Evolutionary conservation across 2,797 vertebrate genomes (phyloP).

Genomic region (Pantherophis alleghaniensis): DNA sequence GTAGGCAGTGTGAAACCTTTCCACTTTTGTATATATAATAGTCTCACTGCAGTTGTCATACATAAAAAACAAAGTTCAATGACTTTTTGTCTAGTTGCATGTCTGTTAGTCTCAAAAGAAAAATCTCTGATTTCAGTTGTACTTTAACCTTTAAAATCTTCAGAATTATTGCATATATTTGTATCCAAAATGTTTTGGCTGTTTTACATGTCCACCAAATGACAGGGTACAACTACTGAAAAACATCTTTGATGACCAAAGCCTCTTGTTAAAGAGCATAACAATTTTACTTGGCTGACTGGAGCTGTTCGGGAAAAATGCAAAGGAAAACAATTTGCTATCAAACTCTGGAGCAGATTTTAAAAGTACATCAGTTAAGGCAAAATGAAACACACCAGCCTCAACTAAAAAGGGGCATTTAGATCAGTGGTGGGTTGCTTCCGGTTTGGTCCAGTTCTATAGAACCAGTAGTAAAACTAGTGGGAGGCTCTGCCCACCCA

Average conservation of each 20-base stretch:
- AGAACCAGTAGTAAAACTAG: too few relatives aligned
- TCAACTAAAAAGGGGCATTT: neutral
- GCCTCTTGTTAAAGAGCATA: neutral
- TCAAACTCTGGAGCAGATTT: neutral
- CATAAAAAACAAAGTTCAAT: neutral
- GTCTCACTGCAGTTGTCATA: neutral
- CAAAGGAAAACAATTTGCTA: neutral
- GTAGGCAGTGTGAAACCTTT: neutral
- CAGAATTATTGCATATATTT: neutral
- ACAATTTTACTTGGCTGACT: neutral
- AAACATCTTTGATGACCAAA: neutral
- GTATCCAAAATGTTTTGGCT: neutral
- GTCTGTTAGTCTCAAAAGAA: neutral
- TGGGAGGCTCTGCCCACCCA: too few relatives aligned
- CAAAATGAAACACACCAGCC: neutral
- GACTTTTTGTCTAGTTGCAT: neutral
- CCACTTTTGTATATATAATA: neutral
- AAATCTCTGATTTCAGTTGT: neutral
- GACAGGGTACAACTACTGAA: neutral
- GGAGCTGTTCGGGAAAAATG: neutral
- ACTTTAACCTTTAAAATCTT: neutral
- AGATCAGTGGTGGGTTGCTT: neutral
- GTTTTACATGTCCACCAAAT: neutral
- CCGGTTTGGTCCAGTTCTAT: too few relatives aligned
- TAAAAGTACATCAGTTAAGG: neutral